Evolutionary conservation across 2,888 invertebrate genomes (phyloP), one percentile per base, ranked within the genome.

Genomic region (Leptopilina syphax): DNA sequence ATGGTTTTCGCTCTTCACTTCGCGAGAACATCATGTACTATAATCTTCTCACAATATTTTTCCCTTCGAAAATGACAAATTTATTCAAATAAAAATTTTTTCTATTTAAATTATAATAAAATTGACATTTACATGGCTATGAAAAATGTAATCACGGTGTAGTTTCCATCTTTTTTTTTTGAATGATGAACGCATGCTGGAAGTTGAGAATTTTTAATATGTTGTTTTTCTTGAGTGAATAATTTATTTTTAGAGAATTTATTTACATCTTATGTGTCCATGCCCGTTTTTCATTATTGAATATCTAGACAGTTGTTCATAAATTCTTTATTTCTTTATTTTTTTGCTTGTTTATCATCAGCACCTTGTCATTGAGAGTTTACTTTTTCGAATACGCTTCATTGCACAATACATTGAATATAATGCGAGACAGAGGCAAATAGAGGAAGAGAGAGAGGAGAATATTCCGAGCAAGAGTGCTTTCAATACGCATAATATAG

Each of bases 401-500:
- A 57, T 73, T 73, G 57, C 73, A 57, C 73, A 73, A 73, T 9
- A 60, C 50, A 12, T 34, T 70, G 70, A 50, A 54, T 70, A 54
- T 70, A n/a, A 44, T 44, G 44, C 44, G 8, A 50, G 47, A 70
- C 24, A 27, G 50, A 54, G 47, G 47, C 24, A 50, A 47, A 27
- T 24, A 50, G 50, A 70, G 54, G 12, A 4, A 73, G 12, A 44
- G 12, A 54, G n/a, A 73, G 41, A 73, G 41, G n/a, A 54, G 6
- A 68, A 34, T 34, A 34, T 34, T 34, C 34, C 34, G 34, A 70
- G 12, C 18, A 18, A 18, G 54, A 54, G 70, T 54, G 13, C 54
- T 70, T 24, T 54, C 70, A 70, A 54, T 54, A 70, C 70, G 70
- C 70, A 70, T 70, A 70, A 70, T 70, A 70, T 3, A 12, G 70